Conservation (phyloP, 1,140 invertebrate species). For the Stegodyphus mimosarum region DNA sequence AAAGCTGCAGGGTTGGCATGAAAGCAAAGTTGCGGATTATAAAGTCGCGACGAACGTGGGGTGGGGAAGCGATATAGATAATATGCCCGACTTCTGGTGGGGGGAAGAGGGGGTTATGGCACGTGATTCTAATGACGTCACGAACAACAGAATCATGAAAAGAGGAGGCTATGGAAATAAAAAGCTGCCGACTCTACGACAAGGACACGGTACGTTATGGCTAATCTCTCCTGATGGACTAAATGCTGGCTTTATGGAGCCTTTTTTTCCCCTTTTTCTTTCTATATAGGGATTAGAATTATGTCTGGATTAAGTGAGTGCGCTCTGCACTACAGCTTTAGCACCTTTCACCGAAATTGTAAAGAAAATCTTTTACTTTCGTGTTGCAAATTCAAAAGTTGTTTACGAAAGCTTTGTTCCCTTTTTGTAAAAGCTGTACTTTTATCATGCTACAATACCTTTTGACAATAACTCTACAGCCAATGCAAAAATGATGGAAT, state of each 20-base stretch:
- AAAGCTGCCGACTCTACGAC: conserved; percentile 1
- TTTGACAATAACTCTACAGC: too few species aligned
- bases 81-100: too few species aligned
- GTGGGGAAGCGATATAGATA: too few species aligned
- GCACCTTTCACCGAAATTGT: conserved; percentile 4
- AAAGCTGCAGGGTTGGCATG: neutral
- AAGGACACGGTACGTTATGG: conserved; percentile 41
- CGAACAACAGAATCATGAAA: conserved; percentile 18
- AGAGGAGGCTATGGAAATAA: neutral
- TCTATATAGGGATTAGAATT: too few species aligned
- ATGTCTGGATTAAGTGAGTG: too few species aligned
- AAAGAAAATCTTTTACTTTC: neutral
- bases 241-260: conserved; percentile 2
- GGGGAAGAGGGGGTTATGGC: neutral
- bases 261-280: too few species aligned
- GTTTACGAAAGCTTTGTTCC: conserved; percentile 22
- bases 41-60: conserved; percentile 13
- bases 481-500: too few species aligned
- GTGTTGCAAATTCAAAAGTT: conserved; percentile 4
- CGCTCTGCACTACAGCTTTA: too few species aligned
- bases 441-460: too few species aligned
- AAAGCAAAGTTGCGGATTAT: conserved; percentile 46
- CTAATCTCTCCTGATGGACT: conserved; percentile 46
- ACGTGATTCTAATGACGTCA: conserved; percentile 3
- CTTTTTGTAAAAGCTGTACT: too few species aligned